Percentiles rank a stretch among this genome's conserved stretches.
Conservation (phyloP, 2,797 vertebrate species). For the Eulemur coronatus region DNA sequence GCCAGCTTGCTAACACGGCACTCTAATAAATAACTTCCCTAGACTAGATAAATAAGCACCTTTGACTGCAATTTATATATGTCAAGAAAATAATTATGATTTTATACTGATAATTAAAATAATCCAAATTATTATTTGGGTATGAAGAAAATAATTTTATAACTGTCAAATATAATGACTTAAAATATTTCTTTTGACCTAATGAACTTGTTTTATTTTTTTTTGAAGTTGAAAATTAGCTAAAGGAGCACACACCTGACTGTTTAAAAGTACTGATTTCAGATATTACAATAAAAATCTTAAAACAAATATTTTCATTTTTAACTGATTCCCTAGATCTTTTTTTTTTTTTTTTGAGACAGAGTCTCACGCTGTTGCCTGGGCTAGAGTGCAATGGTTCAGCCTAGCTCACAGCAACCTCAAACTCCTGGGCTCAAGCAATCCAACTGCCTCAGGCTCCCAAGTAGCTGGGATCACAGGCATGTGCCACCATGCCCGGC, state of each 20-base stretch:
- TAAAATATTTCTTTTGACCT: neutral
- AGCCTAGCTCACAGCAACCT: no score
- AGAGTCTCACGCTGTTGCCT: no score
- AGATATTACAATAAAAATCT: neutral
- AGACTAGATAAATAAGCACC: neutral
- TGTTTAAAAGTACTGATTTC: neutral
- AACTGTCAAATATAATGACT: neutral
- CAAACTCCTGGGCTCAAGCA: no score
- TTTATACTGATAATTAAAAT: neutral
- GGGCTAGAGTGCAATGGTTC: no score
- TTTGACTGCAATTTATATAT: neutral
- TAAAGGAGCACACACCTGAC: neutral
- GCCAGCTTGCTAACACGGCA: neutral
- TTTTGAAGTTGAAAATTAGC: neutral
- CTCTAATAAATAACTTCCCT: neutral
- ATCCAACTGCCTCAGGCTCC: no score
- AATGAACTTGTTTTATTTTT: slow-evolving; percentile 4
- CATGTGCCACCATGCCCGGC: no score
- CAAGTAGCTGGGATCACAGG: no score
- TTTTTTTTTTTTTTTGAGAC: no score
- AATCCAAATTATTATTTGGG: neutral
- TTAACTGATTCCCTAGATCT: neutral
- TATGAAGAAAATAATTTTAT: neutral
- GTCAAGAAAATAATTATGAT: neutral
- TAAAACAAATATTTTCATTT: slow-evolving; percentile 27